Percentiles rank a stretch among this genome's conserved stretches.
These are phyloP conservation scores for Teleopsis dalmanni DNA, from an alignment of 1,140 invertebrate species.

Conservation along the genomic window DNA sequence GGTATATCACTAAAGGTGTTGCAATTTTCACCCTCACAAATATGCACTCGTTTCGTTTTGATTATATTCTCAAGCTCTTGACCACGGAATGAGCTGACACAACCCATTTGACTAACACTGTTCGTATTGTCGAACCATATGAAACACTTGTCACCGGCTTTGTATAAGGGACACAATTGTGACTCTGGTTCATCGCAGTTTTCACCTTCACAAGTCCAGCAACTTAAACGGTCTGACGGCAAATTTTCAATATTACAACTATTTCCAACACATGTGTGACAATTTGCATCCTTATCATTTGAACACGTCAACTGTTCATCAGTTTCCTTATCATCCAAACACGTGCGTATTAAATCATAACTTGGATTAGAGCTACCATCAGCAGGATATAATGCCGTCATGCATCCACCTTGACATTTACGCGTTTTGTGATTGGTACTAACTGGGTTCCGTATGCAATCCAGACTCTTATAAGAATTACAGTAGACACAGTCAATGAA, in stretches of 20 bases:
- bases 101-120: conserved; percentile 23
- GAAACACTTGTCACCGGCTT: conserved; percentile 29
- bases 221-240: conserved; percentile 24
- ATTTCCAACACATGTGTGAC: conserved; percentile 19
- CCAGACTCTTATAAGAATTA: conserved; percentile 22
- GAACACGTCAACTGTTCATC: conserved; percentile 20
- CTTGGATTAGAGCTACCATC: conserved; percentile 22
- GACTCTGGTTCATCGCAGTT: conserved; percentile 24
- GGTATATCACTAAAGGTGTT: conserved; percentile 19
- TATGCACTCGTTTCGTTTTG: conserved; percentile 28
- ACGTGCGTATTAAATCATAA: conserved; percentile 33
- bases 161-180: conserved; percentile 23
- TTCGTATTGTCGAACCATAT: conserved; percentile 27
- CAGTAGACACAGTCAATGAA: conserved; percentile 34
- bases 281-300: conserved; percentile 16
- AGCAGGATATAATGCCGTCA: conserved; percentile 24
- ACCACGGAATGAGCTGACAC: conserved; percentile 30
- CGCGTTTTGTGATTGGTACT: conserved; percentile 19
- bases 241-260: conserved; percentile 24
- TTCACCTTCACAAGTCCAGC: conserved; percentile 26
- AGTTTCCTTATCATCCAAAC: conserved; percentile 30
- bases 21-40: conserved; percentile 29
- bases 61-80: conserved; percentile 29
- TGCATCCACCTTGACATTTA: conserved; percentile 32
- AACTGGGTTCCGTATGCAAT: conserved; percentile 21